These are phyloP conservation scores for Drosophila sucinea DNA, from an alignment of 1,140 invertebrate genomes.

Conservation along the genomic window DNA sequence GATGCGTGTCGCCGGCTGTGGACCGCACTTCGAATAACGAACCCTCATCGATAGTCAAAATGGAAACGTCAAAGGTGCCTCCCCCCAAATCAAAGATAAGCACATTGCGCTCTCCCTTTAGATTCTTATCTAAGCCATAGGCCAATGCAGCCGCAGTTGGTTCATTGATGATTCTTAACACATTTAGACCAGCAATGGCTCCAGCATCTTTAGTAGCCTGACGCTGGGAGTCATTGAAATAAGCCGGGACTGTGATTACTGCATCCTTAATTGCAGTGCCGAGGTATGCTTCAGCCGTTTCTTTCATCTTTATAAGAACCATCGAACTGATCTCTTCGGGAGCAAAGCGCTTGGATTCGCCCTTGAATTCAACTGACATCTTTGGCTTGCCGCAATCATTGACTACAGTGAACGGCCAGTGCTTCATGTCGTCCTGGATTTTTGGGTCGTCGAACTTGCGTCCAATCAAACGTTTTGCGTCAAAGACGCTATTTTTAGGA, in stretches of 20 bases:
- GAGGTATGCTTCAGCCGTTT: conserved; percentile 84
- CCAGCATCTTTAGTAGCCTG: conserved; percentile 88
- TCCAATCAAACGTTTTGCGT: conserved; percentile 88
- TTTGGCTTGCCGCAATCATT: conserved; percentile 87
- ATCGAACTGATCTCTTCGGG: no score
- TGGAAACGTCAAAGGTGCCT: conserved; percentile 93
- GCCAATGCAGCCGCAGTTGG: conserved; percentile 89
- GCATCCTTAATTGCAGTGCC: conserved; percentile 87
- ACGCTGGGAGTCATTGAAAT: conserved; percentile 87
- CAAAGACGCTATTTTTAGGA: conserved; percentile 92
- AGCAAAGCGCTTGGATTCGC: conserved; percentile 86
- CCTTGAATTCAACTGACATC: conserved; percentile 89
- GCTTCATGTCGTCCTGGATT: conserved; percentile 90
- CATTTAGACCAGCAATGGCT: conserved; percentile 87
- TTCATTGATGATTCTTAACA: conserved; percentile 89
- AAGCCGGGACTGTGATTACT: conserved; percentile 86
- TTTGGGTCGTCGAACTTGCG: conserved; percentile 87
- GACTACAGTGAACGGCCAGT: conserved; percentile 89
- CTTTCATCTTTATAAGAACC: no score
- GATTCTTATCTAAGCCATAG: conserved; percentile 90
- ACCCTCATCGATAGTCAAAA: conserved; percentile 91
- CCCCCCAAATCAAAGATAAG: conserved; percentile 90
- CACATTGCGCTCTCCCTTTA: conserved; percentile 89
- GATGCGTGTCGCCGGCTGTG: conserved; percentile 89
- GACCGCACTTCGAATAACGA: conserved; percentile 91